Percentiles rank a stretch among this genome's conserved stretches.
phyloP scores from a whole-genome alignment of 2,113 vertebrate genomes.

The Cygnus atratus region DNA sequence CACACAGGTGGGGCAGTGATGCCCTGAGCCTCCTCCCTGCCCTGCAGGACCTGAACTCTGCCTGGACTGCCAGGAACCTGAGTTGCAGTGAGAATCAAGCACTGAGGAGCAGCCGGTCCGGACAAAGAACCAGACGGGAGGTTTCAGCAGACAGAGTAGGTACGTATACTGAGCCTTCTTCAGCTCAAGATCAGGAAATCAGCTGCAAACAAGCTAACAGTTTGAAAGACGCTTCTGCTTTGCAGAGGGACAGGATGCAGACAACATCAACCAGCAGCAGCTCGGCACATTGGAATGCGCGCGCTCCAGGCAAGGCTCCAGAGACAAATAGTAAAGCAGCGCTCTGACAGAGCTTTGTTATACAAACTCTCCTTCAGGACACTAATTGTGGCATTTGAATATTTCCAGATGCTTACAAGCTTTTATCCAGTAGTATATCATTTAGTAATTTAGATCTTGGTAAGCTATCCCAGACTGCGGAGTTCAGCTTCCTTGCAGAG shows the following conservation, averaged over 20 bases:
- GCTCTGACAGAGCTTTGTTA: neutral
- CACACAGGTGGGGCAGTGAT: fast-evolving
- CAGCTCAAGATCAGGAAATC: neutral
- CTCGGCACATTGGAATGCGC: neutral
- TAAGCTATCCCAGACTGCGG: neutral
- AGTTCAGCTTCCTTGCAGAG: neutral
- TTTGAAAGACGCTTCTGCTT: neutral
- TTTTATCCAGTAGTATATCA: neutral
- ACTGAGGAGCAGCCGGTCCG: neutral
- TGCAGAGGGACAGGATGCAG: neutral
- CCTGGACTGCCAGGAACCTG: neutral
- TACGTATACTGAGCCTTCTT: neutral
- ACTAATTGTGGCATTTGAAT: neutral
- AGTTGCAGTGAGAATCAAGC: neutral
- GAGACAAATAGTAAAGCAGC: neutral
- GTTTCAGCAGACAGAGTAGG: neutral
- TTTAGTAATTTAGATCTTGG: neutral
- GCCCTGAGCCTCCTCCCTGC: neutral
- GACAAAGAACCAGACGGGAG: neutral
- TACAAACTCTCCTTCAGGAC: neutral
- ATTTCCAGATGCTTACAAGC: constrained; percentile 54
- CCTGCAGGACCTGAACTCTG: fast-evolving
- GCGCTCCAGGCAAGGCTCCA: neutral
- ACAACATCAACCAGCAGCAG: neutral
- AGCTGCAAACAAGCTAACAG: neutral